Base-by-base conservation (phyloP, 1,140 invertebrate genomes). In the Bombus polaris region DNA sequence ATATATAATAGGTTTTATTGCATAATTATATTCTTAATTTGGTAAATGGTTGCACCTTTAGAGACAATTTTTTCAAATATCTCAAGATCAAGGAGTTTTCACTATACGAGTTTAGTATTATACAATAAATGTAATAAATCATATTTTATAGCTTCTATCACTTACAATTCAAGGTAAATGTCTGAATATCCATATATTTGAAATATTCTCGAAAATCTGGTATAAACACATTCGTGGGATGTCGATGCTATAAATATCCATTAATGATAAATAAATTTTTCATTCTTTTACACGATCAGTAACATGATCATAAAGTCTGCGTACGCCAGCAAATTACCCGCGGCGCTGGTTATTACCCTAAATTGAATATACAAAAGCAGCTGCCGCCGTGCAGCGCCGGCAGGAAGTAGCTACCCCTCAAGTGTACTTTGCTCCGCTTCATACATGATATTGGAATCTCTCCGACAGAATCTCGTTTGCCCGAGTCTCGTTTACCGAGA, bases 281-380 rank as follows among this genome's bases (percentile, higher is more conserved):
- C 39, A 32, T 28, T n/a, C 44, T 28, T 47, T 85, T 32, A 37
- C 59, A 66, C 59, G 47, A 37, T 37, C n/a, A 10, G 22, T 35
- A 28, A 4, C 68, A 57, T 22, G 65, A 75, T 76, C 57, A 44
- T 81, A 82, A 89, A 79, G 37, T 18, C 74, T 44, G 32, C 68
- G 80, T 85, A 80, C 68, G 42, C 68, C 65, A 57, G 77, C 79
- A 86, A 82, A 89, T 89, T 86, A 80, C 87, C 47, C 72, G 9
- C 72, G 66, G 79, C 57, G 66, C 28, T 70, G 75, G 75, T 89
- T 90, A 90, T 90, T 89, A 90, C 81, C 85, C 72, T 37, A 87
- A 89, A 90, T 90, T 90, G 88, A 87, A 90, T 90, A 87, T 89
- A 90, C 85, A 83, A 90, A 87, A 70, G 88, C 88, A 89, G 74